Conservation (phyloP, 2,888 invertebrate genomes). For the Drosophila nigricruria region DNA sequence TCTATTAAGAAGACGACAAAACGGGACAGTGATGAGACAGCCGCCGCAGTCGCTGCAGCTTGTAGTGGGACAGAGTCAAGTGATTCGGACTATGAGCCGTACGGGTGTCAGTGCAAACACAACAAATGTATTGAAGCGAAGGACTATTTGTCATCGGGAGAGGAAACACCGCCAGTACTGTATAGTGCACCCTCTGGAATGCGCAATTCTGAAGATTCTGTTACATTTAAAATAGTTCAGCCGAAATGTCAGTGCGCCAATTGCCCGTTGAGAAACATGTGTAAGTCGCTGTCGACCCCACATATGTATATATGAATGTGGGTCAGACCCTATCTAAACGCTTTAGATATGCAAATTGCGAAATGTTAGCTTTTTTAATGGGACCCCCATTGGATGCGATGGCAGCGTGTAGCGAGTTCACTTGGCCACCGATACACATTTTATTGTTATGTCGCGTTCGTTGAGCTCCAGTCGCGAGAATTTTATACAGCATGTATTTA, state of each 20-base stretch:
- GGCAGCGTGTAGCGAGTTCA: constrained; percentile 2
- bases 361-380: constrained; percentile 20
- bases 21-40: neutral
- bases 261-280: constrained; percentile 81
- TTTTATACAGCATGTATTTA: constrained; percentile 62
- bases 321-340: constrained; percentile 65
- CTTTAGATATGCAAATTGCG: constrained; percentile 69
- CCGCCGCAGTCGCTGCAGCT: neutral
- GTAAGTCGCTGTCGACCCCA: constrained; percentile 71
- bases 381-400: constrained; percentile 24
- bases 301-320: constrained; percentile 6
- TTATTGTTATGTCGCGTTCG: constrained; percentile 54
- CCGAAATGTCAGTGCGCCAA: constrained; percentile 81
- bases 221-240: constrained; percentile 49
- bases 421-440: neutral
- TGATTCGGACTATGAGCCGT: constrained; percentile 43
- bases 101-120: constrained; percentile 61
- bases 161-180: constrained; percentile 47
- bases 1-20: neutral
- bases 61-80: constrained; percentile 14
- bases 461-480: constrained; percentile 56
- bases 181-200: constrained; percentile 42
- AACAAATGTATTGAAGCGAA: constrained; percentile 41
- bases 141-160: constrained; percentile 50
- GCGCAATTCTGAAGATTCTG: constrained; percentile 43